Evolutionary conservation across 1,140 invertebrate species (phyloP).

Genomic region (Elysia chlorotica): DNA sequence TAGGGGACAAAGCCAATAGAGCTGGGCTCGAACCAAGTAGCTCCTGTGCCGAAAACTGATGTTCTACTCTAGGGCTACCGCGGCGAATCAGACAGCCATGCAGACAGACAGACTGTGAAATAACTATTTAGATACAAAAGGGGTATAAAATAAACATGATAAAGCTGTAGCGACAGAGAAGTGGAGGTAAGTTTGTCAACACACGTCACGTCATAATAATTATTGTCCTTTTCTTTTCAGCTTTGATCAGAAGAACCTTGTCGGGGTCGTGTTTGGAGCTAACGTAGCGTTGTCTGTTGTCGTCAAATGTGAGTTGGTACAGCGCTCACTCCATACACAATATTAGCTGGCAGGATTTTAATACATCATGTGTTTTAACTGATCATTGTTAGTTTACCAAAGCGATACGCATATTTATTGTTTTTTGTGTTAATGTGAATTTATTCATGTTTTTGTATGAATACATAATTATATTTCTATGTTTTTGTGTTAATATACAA

Average conservation of each 20-base stretch:
- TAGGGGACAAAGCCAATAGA: neutral
- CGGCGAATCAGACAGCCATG: neutral
- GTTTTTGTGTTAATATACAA: too few species aligned
- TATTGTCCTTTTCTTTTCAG: constrained; percentile 33
- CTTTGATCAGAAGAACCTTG: constrained; percentile 47
- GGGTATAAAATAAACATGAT: neutral
- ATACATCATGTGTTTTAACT: too few species aligned
- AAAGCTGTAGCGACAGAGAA: neutral
- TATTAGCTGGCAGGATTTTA: too few species aligned
- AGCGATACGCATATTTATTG: too few species aligned
- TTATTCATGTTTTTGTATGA: too few species aligned
- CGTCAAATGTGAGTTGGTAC: constrained; percentile 54
- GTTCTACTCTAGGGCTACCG: constrained; percentile 26
- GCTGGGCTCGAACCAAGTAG: too few species aligned
- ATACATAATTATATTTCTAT: too few species aligned
- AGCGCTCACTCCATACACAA: too few species aligned
- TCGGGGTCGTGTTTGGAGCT: constrained; percentile 53
- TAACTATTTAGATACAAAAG: neutral
- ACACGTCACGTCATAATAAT: neutral
- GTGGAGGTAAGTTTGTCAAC: neutral
- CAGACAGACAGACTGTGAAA: neutral
- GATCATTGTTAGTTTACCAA: too few species aligned
- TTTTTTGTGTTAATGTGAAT: too few species aligned
- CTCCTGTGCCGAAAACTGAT: neutral
- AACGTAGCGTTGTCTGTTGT: constrained; percentile 51